A percentile compares a stretch with the other conserved stretches of the same genome.
phyloP scores from a whole-genome alignment of 2,888 invertebrate species.

The Ashinkailepas kermadecensis region DNA sequence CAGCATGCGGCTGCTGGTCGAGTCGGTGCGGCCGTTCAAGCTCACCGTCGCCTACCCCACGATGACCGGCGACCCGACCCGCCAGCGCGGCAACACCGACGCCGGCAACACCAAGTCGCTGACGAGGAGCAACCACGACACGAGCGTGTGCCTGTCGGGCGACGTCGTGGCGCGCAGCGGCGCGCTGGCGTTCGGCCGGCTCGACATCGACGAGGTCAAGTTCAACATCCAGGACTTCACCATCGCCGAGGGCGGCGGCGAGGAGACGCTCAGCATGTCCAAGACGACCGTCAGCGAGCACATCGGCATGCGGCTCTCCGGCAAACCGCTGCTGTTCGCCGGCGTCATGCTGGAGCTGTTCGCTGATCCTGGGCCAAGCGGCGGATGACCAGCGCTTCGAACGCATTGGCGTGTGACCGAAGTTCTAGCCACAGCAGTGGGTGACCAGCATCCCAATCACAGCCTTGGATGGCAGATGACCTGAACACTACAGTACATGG shows the following conservation, averaged over 20 bases:
- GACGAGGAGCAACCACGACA: neutral
- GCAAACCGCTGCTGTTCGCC: neutral
- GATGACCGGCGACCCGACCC: neutral
- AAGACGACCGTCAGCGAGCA: neutral
- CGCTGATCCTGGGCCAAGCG: neutral
- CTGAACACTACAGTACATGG: no score
- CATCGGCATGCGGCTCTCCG: neutral
- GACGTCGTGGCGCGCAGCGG: neutral
- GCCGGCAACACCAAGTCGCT: neutral
- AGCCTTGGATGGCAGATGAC: no score
- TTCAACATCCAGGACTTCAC: neutral
- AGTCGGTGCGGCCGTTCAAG: neutral
- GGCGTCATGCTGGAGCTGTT: neutral
- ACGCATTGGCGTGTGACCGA: no score
- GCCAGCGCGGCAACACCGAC: neutral
- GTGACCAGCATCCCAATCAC: no score
- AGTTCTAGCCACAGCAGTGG: no score
- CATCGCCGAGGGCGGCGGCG: neutral
- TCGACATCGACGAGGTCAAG: neutral
- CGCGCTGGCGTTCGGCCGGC: neutral
- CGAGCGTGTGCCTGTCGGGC: neutral
- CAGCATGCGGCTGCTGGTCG: neutral
- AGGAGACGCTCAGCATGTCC: slow-evolving; percentile 8
- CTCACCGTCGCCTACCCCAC: neutral
- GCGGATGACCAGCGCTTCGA: no score